Conservation (phyloP, 1,140 invertebrate genomes). For the Papilio glaucus region DNA sequence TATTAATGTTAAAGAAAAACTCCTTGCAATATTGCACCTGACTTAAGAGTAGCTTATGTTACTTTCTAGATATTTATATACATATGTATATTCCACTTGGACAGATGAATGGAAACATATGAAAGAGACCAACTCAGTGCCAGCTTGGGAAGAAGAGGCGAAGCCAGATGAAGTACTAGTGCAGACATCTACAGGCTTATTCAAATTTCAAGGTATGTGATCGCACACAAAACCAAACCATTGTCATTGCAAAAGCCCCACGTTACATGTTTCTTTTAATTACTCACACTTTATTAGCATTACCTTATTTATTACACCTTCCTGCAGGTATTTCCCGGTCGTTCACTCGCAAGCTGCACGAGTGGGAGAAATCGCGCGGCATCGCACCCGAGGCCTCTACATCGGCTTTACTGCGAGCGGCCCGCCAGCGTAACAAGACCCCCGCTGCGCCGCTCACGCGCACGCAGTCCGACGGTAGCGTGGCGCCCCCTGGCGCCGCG, state of each 20-base stretch:
- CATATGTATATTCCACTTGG: slow-evolving; percentile 39
- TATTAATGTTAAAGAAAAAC: no score
- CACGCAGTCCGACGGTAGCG: slow-evolving; percentile 89
- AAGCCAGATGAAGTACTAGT: slow-evolving; percentile 88
- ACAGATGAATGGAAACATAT: slow-evolving; percentile 87
- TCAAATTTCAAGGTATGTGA: slow-evolving; percentile 88
- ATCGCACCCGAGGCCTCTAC: slow-evolving; percentile 92
- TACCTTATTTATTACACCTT: not conserved
- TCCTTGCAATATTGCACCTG: no score
- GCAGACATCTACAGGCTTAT: slow-evolving; percentile 91
- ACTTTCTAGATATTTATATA: no score
- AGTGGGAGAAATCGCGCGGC: slow-evolving; percentile 94
- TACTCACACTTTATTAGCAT: not conserved
- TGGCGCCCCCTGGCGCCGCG: slow-evolving; percentile 82
- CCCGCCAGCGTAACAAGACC: slow-evolving; percentile 79
- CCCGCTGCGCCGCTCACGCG: slow-evolving; percentile 81
- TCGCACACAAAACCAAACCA: not conserved
- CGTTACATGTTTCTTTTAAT: not conserved
- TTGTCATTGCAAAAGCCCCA: slow-evolving; percentile 15
- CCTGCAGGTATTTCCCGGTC: slow-evolving; percentile 89
- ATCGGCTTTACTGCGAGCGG: slow-evolving; percentile 87
- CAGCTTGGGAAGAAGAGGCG: slow-evolving; percentile 78
- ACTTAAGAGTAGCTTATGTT: no score
- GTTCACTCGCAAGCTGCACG: slow-evolving; percentile 94
- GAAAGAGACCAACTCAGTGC: slow-evolving; percentile 83